Percentiles rank a stretch among this genome's conserved stretches.
phyloP scores from a whole-genome alignment of 2,113 vertebrate species.

The Climacteris rufus region DNA sequence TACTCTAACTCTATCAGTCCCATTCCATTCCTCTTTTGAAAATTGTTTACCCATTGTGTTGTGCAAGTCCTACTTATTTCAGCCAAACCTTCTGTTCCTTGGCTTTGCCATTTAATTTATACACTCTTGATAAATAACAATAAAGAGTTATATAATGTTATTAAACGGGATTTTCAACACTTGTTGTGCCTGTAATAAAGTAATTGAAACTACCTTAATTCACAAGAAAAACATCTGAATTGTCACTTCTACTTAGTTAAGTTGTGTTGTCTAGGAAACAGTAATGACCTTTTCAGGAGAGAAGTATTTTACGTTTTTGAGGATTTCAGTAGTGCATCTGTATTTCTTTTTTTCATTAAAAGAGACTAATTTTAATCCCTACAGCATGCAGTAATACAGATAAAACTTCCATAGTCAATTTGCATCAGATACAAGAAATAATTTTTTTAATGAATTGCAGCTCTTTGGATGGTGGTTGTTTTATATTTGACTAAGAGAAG shows the following conservation, averaged over 20 bases:
- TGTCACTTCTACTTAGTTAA: neutral
- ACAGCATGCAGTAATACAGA: neutral
- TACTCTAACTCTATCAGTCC: neutral
- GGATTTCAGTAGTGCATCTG: neutral
- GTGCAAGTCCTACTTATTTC: neutral
- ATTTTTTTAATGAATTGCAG: neutral
- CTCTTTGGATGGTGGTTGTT: neutral
- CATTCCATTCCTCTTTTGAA: neutral
- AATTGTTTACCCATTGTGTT: neutral
- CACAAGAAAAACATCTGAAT: neutral
- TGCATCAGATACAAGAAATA: neutral
- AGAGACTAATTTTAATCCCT: neutral
- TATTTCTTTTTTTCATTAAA: neutral
- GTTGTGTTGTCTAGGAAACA: neutral
- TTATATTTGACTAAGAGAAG: neutral
- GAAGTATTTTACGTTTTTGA: neutral
- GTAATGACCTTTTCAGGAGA: neutral
- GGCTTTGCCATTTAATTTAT: neutral
- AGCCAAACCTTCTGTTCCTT: neutral
- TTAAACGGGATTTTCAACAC: neutral
- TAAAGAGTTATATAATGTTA: neutral
- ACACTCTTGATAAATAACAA: neutral
- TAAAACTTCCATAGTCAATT: neutral
- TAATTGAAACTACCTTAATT: neutral
- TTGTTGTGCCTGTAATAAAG: neutral